A percentile compares a stretch with the other conserved stretches of the same genome.
These are phyloP conservation scores for Parauchenoglanis punctatus DNA, from an alignment of 2,797 vertebrate species.

Conservation along the genomic window DNA sequence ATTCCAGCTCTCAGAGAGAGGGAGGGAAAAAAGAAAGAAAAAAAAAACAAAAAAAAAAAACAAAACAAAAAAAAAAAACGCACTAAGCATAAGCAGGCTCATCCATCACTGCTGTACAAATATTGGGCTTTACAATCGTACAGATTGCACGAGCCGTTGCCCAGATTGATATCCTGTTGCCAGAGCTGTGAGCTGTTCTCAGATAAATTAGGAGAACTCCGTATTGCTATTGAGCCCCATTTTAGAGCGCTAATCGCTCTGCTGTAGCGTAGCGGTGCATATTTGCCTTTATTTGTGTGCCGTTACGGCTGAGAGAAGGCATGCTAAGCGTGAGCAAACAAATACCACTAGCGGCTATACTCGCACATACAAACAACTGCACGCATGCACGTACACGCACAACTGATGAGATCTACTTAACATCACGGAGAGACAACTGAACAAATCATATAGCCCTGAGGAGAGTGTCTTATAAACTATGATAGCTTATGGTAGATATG, in stretches of 20 bases:
- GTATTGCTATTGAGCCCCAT: constrained; percentile 43
- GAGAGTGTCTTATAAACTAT: background rate
- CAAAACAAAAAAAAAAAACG: background rate
- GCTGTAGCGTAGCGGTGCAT: background rate
- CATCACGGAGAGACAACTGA: background rate
- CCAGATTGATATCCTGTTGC: constrained; percentile 51
- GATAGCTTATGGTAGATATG: no score
- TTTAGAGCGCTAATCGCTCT: constrained; percentile 41
- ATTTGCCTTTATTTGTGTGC: constrained; percentile 36
- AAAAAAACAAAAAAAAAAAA: background rate
- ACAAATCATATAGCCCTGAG: background rate
- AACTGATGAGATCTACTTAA: background rate
- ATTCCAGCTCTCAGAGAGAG: background rate
- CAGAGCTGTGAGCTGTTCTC: constrained; percentile 43
- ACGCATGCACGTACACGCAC: constrained; percentile 8
- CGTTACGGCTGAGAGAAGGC: constrained; percentile 25
- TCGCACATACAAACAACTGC: constrained; percentile 22
- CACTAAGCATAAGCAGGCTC: constrained; percentile 39
- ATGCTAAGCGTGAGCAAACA: constrained; percentile 32
- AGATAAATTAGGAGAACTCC: constrained; percentile 36
- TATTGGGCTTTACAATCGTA: constrained; percentile 38
- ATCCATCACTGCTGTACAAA: constrained; percentile 48
- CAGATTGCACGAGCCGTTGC: constrained; percentile 41
- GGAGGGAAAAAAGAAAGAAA: no score
- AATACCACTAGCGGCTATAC: constrained; percentile 2